A percentile compares a stretch with the other conserved stretches of the same genome.
phyloP scores from a whole-genome alignment of 1,140 invertebrate genomes.

The Geopemphigus sp. region DNA sequence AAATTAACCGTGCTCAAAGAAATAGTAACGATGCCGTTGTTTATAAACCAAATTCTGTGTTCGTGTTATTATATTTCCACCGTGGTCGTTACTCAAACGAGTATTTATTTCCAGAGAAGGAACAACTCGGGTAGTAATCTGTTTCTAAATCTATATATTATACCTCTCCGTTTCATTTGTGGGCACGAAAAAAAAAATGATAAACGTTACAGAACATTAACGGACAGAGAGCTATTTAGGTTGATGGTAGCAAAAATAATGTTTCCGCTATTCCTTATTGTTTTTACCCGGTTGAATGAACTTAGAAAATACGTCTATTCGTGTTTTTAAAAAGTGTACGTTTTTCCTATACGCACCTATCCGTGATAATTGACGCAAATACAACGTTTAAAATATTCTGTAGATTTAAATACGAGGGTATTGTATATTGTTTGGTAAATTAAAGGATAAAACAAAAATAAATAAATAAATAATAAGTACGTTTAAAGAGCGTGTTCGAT shows the following conservation, averaged over 20 bases:
- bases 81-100: too few species aligned
- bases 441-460: too few species aligned
- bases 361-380: too few species aligned
- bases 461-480: too few species aligned
- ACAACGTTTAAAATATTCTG: background rate
- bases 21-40: too few species aligned
- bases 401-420: too few species aligned
- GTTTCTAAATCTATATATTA: background rate
- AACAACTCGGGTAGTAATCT: background rate
- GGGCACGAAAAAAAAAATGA: background rate
- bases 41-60: too few species aligned
- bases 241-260: conserved; percentile 18
- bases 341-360: background rate
- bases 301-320: too few species aligned
- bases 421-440: too few species aligned
- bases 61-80: too few species aligned
- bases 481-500: too few species aligned
- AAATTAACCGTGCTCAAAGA: too few species aligned
- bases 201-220: conserved; percentile 8
- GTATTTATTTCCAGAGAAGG: background rate
- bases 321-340: background rate
- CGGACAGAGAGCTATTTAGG: background rate
- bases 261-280: background rate
- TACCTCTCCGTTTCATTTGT: background rate
- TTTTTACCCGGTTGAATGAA: background rate